Evolutionary conservation across 2,113 vertebrate genomes (phyloP).

Genomic region (Sapayoa aenigma): DNA sequence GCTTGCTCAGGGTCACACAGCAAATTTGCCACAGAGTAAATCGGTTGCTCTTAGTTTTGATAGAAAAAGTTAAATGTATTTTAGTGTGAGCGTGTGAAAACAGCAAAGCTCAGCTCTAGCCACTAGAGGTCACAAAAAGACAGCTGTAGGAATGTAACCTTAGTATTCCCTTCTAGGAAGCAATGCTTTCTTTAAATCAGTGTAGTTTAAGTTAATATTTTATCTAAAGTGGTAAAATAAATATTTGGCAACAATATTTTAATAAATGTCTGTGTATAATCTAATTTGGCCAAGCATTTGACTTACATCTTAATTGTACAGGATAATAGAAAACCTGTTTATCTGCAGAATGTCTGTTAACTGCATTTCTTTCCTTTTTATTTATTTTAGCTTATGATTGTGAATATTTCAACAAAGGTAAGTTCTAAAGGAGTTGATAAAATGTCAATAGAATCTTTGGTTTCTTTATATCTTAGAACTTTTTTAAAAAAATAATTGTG

Average conservation of each 20-base stretch:
- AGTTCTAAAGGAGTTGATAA: not conserved
- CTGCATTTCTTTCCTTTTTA: constrained; percentile 5
- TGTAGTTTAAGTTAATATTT: not conserved
- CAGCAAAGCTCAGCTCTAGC: not conserved
- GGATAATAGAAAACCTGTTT: not conserved
- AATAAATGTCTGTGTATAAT: not conserved
- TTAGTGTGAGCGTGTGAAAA: not conserved
- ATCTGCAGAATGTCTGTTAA: not conserved
- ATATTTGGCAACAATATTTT: not conserved
- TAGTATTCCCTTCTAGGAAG: not conserved
- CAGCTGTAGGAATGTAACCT: not conserved
- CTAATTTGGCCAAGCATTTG: not conserved
- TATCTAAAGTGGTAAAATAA: not conserved
- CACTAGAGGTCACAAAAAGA: constrained; percentile 67
- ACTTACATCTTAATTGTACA: rapidly evolving
- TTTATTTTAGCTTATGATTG: constrained; percentile 91
- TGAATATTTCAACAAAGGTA: constrained; percentile 99
- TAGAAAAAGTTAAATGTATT: rapidly evolving
- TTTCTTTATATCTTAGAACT: not conserved
- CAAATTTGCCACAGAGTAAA: not conserved
- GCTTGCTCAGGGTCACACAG: not conserved
- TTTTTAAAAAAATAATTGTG: not conserved
- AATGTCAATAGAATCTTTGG: not conserved
- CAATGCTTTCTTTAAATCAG: not conserved
- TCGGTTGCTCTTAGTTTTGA: not conserved